Evolutionary conservation across 1,140 invertebrate genomes (phyloP).

Genomic region (Drosophila lacteicornis): DNA sequence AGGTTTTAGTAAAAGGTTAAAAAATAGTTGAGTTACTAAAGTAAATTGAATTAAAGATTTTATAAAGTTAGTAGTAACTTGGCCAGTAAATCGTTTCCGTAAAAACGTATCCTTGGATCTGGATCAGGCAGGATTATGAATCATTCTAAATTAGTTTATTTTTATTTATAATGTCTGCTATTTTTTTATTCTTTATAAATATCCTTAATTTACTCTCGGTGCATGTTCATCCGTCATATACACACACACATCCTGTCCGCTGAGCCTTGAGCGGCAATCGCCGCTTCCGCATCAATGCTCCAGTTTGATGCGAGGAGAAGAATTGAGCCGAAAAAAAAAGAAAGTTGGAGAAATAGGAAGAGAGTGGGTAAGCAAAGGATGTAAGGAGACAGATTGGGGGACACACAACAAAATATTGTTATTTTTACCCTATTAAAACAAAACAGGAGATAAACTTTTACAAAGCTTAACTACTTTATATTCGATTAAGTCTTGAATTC

Average conservation of each 20-base stretch:
- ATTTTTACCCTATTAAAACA: not conserved
- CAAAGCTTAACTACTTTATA: not conserved
- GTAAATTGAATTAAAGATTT: too few relatives aligned
- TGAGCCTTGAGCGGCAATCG: slow-evolving; percentile 63
- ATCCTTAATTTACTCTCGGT: not conserved
- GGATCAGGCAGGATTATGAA: too few relatives aligned
- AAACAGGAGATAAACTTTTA: too few relatives aligned
- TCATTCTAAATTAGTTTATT: too few relatives aligned
- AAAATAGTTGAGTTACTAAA: not conserved
- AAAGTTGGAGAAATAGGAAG: slow-evolving; percentile 8
- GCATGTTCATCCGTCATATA: slow-evolving; percentile 33
- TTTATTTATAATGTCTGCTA: too few relatives aligned
- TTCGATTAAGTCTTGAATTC: too few relatives aligned
- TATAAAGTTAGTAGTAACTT: too few relatives aligned
- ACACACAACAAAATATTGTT: slow-evolving; percentile 2
- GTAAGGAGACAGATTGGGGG: not conserved
- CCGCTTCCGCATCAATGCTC: slow-evolving; percentile 79
- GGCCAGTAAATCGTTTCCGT: too few relatives aligned
- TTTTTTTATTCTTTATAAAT: not conserved
- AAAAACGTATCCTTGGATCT: too few relatives aligned
- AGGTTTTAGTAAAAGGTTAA: too few relatives aligned
- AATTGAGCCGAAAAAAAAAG: slow-evolving; percentile 28
- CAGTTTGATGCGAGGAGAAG: slow-evolving; percentile 57
- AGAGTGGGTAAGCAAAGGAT: not conserved
- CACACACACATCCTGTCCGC: slow-evolving; percentile 55